Conservation (phyloP, 92 coral and sea anemone species). For the Umimayanthus chanpuru region DNA sequence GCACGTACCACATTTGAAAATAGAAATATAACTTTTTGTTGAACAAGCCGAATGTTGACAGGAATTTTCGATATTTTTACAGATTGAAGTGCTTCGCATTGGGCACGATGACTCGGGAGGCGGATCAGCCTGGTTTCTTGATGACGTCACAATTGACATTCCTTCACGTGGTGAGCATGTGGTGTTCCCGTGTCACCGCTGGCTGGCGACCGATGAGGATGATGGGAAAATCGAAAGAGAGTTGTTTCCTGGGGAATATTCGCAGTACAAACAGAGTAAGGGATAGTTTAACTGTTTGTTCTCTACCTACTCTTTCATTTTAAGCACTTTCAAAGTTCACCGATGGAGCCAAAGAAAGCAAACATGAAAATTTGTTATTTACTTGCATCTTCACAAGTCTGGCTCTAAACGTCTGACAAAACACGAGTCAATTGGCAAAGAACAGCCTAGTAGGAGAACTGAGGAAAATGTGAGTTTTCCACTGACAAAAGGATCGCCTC, state of each 20-base stretch:
- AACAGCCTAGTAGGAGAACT: too few species aligned
- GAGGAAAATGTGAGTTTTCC: too few species aligned
- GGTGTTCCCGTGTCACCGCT: slow-evolving; percentile 95
- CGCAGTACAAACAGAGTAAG: slow-evolving; percentile 75
- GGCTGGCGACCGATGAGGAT: slow-evolving; percentile 95
- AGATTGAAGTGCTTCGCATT: slow-evolving; percentile 88
- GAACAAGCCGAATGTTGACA: background rate
- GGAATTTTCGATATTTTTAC: background rate
- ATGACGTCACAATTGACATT: slow-evolving; percentile 82
- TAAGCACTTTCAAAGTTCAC: background rate
- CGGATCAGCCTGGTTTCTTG: slow-evolving; percentile 92
- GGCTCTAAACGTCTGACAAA: too few species aligned
- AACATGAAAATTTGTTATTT: too few species aligned
- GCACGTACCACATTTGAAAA: too few species aligned
- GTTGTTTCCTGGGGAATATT: slow-evolving; percentile 74
- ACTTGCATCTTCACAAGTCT: too few species aligned
- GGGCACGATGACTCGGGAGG: slow-evolving; percentile 90
- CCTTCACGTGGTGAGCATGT: slow-evolving; percentile 96
- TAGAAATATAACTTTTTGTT: background rate
- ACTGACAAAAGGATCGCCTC: too few species aligned
- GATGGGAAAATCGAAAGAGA: slow-evolving; percentile 95
- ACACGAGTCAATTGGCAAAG: too few species aligned
- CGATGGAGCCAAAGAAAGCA: too few species aligned
- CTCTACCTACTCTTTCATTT: background rate
- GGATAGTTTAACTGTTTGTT: too few species aligned